Evolutionary conservation across 2,113 vertebrate genomes (phyloP).

Genomic region (Trematocara stigmaticum): DNA sequence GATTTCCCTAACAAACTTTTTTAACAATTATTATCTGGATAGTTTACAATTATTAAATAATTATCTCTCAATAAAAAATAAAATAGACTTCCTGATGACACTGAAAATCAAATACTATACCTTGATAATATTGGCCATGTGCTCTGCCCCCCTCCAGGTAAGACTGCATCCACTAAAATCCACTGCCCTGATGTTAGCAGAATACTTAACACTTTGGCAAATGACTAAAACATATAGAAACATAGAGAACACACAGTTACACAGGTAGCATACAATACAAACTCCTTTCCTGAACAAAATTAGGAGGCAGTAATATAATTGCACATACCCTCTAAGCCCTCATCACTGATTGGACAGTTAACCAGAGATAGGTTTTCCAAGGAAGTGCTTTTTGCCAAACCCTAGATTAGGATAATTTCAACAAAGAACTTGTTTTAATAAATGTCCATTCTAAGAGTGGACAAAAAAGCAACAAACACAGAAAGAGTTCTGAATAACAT

Average conservation of each 20-base stretch:
- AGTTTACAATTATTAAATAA: neutral
- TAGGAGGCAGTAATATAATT: neutral
- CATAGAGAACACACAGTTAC: neutral
- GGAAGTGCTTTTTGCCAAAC: constrained; percentile 78
- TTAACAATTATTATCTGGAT: neutral
- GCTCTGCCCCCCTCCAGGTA: constrained; percentile 90
- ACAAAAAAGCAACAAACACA: neutral
- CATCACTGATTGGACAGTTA: constrained; percentile 86
- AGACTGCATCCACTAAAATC: constrained; percentile 91
- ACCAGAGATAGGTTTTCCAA: constrained; percentile 86
- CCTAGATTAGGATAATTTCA: constrained; percentile 65
- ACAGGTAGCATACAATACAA: neutral
- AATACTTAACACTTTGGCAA: constrained; percentile 92
- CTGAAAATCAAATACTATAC: constrained; percentile 51
- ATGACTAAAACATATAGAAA: constrained; percentile 73
- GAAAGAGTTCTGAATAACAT: neutral
- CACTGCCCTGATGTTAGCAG: constrained; percentile 78
- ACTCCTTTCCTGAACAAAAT: neutral
- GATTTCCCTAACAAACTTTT: neutral
- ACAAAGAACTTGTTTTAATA: neutral
- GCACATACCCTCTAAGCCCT: constrained; percentile 86
- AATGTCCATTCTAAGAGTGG: neutral
- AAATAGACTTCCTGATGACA: neutral
- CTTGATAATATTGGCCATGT: constrained; percentile 90
- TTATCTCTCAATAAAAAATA: neutral